Conservation (phyloP, 2,113 vertebrate genomes). For the Neopipo cinnamomea region DNA sequence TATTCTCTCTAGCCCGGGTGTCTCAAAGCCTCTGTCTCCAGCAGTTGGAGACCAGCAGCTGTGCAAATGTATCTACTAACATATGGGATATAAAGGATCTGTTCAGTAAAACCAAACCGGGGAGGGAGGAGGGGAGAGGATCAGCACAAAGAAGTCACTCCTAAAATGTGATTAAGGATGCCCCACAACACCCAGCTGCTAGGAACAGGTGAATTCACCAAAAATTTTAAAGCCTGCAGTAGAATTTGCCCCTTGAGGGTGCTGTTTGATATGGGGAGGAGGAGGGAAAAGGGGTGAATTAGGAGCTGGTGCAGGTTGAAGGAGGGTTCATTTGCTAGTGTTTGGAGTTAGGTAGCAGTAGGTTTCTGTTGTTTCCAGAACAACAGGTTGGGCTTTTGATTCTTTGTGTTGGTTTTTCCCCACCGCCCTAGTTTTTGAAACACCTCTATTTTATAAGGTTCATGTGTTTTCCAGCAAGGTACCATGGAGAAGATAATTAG, state of each 20-base stretch:
- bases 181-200: not conserved
- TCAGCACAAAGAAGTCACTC: not conserved
- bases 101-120: slow-evolving; percentile 12
- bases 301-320: not conserved
- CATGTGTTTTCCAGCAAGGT: slow-evolving; percentile 60
- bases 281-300: not conserved
- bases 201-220: slow-evolving; percentile 44
- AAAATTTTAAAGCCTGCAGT: slow-evolving; percentile 25
- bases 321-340: not conserved
- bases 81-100: slow-evolving; percentile 32
- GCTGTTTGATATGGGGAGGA: not conserved
- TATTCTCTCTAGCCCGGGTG: not conserved
- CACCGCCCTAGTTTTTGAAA: slow-evolving; percentile 5
- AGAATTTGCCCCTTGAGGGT: slow-evolving; percentile 15
- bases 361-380: not conserved
- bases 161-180: slow-evolving; percentile 35
- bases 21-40: slow-evolving; percentile 43
- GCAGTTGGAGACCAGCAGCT: slow-evolving; percentile 30
- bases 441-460: slow-evolving; percentile 38
- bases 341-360: not conserved
- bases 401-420: not conserved
- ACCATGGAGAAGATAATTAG: slow-evolving; percentile 47
- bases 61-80: slow-evolving; percentile 56
- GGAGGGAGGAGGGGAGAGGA: not conserved
- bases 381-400: not conserved